Percentiles rank a stretch among this genome's conserved stretches.
Evolutionary conservation across 1,140 invertebrate species (phyloP).

Genomic region (Sycophaga agraensis): DNA sequence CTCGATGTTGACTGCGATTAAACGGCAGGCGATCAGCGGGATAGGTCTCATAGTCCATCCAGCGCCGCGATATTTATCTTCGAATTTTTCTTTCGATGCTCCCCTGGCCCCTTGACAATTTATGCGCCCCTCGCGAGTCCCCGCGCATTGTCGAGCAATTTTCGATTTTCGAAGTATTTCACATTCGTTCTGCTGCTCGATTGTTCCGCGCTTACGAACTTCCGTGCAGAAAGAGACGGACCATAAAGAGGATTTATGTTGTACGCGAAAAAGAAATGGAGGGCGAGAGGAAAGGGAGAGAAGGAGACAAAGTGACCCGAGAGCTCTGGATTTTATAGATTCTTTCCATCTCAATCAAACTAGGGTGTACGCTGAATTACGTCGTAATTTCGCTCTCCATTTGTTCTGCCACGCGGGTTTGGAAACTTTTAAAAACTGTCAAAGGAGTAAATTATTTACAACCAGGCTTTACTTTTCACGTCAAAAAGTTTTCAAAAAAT

Average conservation of each 20-base stretch:
- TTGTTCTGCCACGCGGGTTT: constrained; percentile 3
- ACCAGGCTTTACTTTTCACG: no score
- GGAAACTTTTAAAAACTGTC: no score
- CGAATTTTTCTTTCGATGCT: no score
- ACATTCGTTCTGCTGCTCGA: not conserved
- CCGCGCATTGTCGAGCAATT: not conserved
- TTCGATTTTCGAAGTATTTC: not conserved
- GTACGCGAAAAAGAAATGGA: not conserved
- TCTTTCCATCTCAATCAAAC: constrained; percentile 11
- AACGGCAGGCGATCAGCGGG: no score
- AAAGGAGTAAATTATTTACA: no score
- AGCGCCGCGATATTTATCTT: no score
- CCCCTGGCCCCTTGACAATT: no score
- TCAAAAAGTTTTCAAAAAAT: no score
- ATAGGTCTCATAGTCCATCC: no score
- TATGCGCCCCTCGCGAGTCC: not conserved
- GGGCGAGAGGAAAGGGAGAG: no score
- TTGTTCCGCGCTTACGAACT: not conserved
- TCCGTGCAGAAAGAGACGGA: not conserved
- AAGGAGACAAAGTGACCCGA: not conserved
- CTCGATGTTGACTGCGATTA: no score
- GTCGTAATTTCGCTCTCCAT: constrained; percentile 1
- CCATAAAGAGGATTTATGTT: no score
- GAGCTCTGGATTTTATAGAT: not conserved
- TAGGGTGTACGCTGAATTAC: not conserved